These are phyloP conservation scores for Hydropsyche betteni DNA, from an alignment of 2,888 invertebrate genomes.

Conservation along the genomic window DNA sequence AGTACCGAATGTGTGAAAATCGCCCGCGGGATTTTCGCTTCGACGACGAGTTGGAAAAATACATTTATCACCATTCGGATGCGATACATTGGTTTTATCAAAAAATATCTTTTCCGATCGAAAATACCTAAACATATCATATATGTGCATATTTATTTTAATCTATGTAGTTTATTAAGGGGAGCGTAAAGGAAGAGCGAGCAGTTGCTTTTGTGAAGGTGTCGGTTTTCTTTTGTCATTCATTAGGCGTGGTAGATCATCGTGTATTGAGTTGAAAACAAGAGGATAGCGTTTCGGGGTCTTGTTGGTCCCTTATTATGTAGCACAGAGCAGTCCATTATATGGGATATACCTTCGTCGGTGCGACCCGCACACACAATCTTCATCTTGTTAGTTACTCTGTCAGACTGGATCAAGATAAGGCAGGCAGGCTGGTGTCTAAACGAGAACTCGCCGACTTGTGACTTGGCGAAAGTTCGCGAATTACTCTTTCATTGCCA, in stretches of 20 bases:
- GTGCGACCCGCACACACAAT: constrained; percentile 22
- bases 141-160: too few species aligned
- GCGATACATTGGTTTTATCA: background rate
- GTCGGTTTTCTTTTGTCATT: constrained; percentile 40
- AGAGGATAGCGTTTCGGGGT: background rate
- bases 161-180: too few species aligned
- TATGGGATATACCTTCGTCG: too few species aligned
- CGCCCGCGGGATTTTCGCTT: constrained; percentile 15
- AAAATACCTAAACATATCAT: too few species aligned
- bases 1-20: background rate
- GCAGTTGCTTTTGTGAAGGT: constrained; percentile 24
- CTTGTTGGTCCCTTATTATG: background rate
- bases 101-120: background rate
- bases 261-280: constrained; percentile 38
- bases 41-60: constrained; percentile 14
- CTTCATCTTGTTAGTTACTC: constrained; percentile 44
- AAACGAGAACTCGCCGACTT: background rate
- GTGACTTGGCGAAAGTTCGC: constrained; percentile 34
- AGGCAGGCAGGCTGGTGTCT: constrained; percentile 28
- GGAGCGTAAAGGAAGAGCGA: background rate
- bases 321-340: too few species aligned
- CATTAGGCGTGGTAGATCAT: constrained; percentile 34
- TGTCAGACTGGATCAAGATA: constrained; percentile 40
- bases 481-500: constrained; percentile 24
- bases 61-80: constrained; percentile 19